Evolutionary conservation across 2,888 invertebrate species (phyloP).

Genomic region (Drosophila infuscata): DNA sequence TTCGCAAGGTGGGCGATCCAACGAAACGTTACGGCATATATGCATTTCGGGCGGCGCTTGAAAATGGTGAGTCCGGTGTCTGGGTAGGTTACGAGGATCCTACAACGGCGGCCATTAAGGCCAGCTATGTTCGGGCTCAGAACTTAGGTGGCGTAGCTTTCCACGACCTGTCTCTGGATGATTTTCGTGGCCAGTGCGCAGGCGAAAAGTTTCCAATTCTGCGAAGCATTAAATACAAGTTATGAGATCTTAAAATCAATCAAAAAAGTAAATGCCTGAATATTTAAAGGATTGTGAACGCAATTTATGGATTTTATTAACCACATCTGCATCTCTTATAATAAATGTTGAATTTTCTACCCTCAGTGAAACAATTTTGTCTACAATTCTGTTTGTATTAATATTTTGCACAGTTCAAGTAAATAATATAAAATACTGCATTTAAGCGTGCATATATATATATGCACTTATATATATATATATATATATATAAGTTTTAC

Average conservation of each 20-base stretch:
- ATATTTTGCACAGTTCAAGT: too few relatives aligned
- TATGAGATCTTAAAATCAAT: conserved; percentile 67
- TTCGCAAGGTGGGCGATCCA: conserved; percentile 91
- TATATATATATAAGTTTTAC: neutral
- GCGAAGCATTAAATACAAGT: conserved; percentile 89
- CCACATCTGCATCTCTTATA: neutral
- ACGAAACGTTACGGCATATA: conserved; percentile 93
- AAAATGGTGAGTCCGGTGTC: conserved; percentile 88
- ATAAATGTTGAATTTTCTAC: neutral
- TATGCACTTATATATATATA: too few relatives aligned
- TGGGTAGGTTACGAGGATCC: conserved; percentile 95
- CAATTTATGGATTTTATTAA: neutral
- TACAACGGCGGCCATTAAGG: conserved; percentile 92
- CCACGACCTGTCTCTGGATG: conserved; percentile 91
- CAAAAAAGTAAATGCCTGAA: neutral
- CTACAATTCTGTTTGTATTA: too few relatives aligned
- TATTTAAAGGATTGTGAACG: too few relatives aligned
- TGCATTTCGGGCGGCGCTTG: conserved; percentile 90
- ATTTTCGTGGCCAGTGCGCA: conserved; percentile 92
- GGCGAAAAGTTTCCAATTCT: conserved; percentile 93
- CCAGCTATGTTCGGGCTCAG: conserved; percentile 89
- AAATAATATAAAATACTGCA: neutral
- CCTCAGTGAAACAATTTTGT: neutral
- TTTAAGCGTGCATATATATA: neutral
- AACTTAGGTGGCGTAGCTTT: conserved; percentile 92